Conservation (phyloP, 2,888 invertebrate genomes). For the Drosophila borborema region DNA sequence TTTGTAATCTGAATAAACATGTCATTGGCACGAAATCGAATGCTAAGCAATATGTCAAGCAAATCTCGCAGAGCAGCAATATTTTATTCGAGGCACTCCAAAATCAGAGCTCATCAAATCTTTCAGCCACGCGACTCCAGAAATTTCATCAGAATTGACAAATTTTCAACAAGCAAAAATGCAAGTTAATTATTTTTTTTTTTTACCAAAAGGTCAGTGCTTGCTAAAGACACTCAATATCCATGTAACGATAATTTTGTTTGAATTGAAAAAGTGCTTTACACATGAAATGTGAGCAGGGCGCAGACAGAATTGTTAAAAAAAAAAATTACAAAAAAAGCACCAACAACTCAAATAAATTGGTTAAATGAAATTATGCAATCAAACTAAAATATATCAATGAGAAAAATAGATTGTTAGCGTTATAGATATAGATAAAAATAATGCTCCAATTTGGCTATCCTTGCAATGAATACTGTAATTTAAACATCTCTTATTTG, state of each 20-base stretch:
- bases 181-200: slow-evolving; percentile 21
- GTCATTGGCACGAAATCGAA: slow-evolving; percentile 38
- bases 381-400: not conserved
- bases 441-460: too few relatives aligned
- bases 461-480: too few relatives aligned
- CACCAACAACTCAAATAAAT: not conserved
- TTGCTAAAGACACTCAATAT: slow-evolving; percentile 8
- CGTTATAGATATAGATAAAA: too few relatives aligned
- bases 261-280: slow-evolving; percentile 1
- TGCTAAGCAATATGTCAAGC: slow-evolving; percentile 17
- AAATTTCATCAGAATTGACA: slow-evolving; percentile 36
- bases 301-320: not conserved
- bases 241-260: not conserved
- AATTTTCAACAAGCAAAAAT: slow-evolving; percentile 4
- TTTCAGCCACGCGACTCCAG: slow-evolving; percentile 44
- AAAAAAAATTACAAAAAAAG: slow-evolving; percentile 6
- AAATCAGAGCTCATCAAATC: not conserved
- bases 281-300: slow-evolving; percentile 17
- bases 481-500: too few relatives aligned
- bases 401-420: too few relatives aligned
- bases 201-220: slow-evolving; percentile 15
- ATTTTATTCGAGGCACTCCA: not conserved
- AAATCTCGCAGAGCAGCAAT: slow-evolving; percentile 14
- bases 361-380: not conserved
- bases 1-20: slow-evolving; percentile 27